Base-by-base conservation (phyloP, 2,113 vertebrate species). In the Caretta caretta region DNA sequence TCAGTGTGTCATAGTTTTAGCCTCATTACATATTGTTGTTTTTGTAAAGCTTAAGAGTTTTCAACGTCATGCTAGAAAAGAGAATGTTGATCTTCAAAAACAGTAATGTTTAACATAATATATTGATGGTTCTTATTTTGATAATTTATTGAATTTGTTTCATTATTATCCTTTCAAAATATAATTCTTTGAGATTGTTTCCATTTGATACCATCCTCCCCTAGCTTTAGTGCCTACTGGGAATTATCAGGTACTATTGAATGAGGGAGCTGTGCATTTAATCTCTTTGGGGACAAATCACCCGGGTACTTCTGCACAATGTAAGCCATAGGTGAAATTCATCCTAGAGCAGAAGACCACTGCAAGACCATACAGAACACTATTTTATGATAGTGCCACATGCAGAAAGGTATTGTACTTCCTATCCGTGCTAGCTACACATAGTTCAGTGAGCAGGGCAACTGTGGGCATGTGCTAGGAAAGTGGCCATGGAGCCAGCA, bases 221-320 rank as follows among this genome's bases (percentile, higher is more conserved):
- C 42, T 46, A 72, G 14, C 6, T 48, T 78, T 78, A 48, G 22
- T 78, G 75, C 20, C 65, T 12, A 48, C 17, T 76, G 42, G 75
- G 3, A 54, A 20, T 76, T n/a, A 56, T 50, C 87, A 87, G 46
- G 17, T 42, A 75, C 25, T 42, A 20, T 25, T 3, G 4, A 46
- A 80, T 83, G 9, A 46, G 2, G 22, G 42, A 94, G 3, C 19
- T 87, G 3, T 50, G 11, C 62, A 83, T 53, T 38, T 27, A 14
- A 48, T 76, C 22, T 27, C 25, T 78, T 82, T n/a, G 38, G 38
- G 51, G 25, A 42, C 14, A 83, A 56, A 31, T 46, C 10, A 46
- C 25, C 16, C 4, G 88, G 38, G 5, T n/a, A 13, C 0, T 0
- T 3, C 1, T 5, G 1, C 25, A 11, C 6, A 49, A 12, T 24